Conservation (phyloP, 2,113 vertebrate genomes). For the Capreolus pygargus region DNA sequence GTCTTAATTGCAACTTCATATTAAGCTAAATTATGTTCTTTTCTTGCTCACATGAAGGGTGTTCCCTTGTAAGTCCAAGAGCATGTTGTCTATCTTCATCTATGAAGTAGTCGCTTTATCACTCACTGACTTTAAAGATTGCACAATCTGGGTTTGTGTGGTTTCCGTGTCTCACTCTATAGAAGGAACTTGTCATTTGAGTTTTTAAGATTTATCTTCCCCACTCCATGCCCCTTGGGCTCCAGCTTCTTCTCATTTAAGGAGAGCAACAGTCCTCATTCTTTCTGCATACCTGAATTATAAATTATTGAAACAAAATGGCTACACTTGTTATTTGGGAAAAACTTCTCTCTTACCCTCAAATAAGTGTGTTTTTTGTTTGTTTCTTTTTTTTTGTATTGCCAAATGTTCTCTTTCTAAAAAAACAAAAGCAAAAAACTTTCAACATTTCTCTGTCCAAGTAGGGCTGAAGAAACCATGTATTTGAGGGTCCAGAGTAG, state of each 20-base stretch:
- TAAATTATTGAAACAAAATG: slow-evolving; percentile 6
- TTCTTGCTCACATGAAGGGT: not conserved
- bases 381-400: not conserved
- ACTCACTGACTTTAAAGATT: not conserved
- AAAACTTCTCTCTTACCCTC: not conserved
- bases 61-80: not conserved
- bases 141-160: not conserved
- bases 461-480: not conserved
- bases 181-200: not conserved
- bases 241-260: slow-evolving; percentile 4
- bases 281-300: not conserved
- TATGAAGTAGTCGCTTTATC: not conserved
- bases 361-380: not conserved
- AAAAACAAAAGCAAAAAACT: not conserved
- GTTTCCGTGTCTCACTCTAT: not conserved
- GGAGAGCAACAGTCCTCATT: slow-evolving; percentile 17
- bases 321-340: not conserved
- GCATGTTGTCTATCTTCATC: not conserved
- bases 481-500: not conserved
- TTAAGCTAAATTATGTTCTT: not conserved
- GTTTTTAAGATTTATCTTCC: slow-evolving; percentile 20
- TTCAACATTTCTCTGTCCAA: not conserved
- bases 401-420: not conserved
- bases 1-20: not conserved
- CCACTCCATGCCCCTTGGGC: not conserved